Percentiles rank a stretch among this genome's conserved stretches.
Conservation (phyloP, 2,888 invertebrate genomes). For the Cephus nigrinus region DNA sequence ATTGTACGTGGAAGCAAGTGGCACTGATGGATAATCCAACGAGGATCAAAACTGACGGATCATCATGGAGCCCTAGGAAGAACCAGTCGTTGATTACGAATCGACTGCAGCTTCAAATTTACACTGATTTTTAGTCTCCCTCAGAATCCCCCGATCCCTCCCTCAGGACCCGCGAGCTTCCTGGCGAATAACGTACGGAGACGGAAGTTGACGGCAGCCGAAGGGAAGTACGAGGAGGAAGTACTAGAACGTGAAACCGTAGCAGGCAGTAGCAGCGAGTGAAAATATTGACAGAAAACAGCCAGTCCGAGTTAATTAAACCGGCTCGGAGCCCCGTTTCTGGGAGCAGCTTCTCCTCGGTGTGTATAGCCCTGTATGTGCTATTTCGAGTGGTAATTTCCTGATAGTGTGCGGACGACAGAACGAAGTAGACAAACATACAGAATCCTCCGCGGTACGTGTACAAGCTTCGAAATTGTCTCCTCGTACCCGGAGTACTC, state of each 20-base stretch:
- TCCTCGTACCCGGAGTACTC: background rate
- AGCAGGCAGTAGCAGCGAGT: slow-evolving; percentile 20
- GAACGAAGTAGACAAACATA: slow-evolving; percentile 53
- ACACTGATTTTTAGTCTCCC: too few species aligned
- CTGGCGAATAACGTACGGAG: background rate
- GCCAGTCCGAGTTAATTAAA: slow-evolving; percentile 62
- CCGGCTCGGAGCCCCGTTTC: slow-evolving; percentile 51
- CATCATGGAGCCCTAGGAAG: too few species aligned
- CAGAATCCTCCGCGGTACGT: slow-evolving; percentile 39
- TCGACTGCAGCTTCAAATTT: too few species aligned
- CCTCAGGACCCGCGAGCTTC: background rate
- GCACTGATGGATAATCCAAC: too few species aligned
- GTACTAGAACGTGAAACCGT: slow-evolving; percentile 21
- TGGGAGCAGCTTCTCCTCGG: slow-evolving; percentile 34
- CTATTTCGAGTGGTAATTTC: slow-evolving; percentile 60
- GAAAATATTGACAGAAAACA: slow-evolving; percentile 65
- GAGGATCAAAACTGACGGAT: too few species aligned
- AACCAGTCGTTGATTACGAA: too few species aligned
- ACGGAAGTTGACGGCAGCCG: background rate
- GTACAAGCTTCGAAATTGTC: slow-evolving; percentile 40
- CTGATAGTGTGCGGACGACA: slow-evolving; percentile 52
- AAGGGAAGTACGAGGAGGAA: background rate
- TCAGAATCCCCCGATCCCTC: too few species aligned
- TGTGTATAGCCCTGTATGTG: slow-evolving; percentile 17
- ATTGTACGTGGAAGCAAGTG: too few species aligned